Conservation (phyloP, 2,797 vertebrate species). For the Masticophis lateralis region DNA sequence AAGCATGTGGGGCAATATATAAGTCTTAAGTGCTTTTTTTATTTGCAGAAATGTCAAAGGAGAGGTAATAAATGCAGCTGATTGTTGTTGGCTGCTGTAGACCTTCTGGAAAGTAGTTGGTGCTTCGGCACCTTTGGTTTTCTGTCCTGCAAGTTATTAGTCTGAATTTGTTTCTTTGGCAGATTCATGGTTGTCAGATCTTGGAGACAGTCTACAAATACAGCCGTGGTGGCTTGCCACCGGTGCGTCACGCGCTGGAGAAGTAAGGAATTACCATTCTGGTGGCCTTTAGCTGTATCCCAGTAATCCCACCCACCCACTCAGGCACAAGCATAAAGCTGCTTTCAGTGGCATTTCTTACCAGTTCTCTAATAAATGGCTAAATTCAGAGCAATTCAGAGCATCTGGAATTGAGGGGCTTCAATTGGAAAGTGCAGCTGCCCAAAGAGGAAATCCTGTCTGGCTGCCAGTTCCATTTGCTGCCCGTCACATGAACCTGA, state of each 20-base stretch:
- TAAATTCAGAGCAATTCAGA: too few species aligned
- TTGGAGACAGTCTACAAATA: slow-evolving; percentile 94
- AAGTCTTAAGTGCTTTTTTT: background rate
- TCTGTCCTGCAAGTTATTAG: background rate
- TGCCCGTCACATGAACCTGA: background rate
- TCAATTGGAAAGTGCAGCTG: background rate
- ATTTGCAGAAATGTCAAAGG: background rate
- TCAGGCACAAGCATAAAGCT: background rate
- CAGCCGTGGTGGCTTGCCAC: slow-evolving; percentile 93
- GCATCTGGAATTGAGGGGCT: background rate
- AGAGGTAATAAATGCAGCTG: too few species aligned
- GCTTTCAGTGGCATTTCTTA: background rate
- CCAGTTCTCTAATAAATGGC: too few species aligned
- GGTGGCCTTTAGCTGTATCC: background rate
- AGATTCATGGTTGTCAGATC: slow-evolving; percentile 98
- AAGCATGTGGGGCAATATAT: background rate
- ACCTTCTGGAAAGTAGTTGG: background rate
- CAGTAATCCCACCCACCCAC: background rate
- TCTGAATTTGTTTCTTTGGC: slow-evolving; percentile 34
- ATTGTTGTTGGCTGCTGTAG: background rate
- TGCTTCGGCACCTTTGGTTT: background rate
- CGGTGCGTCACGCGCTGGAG: slow-evolving; percentile 91
- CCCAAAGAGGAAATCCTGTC: background rate
- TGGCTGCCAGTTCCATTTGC: background rate
- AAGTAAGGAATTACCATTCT: slow-evolving; percentile 78